Evolutionary conservation across 2,888 invertebrate genomes (phyloP), one percentile per base, ranked within the genome.

Genomic region (Drosophila quinaria): DNA sequence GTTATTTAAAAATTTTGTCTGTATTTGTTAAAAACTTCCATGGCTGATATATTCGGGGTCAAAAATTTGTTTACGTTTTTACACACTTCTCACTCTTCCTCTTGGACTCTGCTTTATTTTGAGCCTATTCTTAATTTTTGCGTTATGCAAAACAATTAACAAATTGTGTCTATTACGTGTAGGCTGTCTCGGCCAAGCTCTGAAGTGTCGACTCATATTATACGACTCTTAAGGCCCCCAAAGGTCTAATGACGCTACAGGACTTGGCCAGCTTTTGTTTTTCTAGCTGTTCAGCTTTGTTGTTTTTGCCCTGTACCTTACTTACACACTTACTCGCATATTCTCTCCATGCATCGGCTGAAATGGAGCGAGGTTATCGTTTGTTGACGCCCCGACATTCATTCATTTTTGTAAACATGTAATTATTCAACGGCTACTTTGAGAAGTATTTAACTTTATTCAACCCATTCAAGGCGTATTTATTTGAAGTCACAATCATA

Each of bases 361-460:
- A 78, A 66, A 51, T 67, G 47, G 74, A 68, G 55, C 59, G 68
- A 60, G 67, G 78, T 47, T 71, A 56, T 52, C 10, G 52, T 17
- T 42, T 29, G 56, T 54, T 33, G 22, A 66, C 72, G 54, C 59
- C 50, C 71, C 64, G 41, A 49, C 56, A 64, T 50, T 78, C 63
- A 67, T 50, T 63, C 65, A 44, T 67, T 54, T 68, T 65, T 49
- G 51, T 69, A 70, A 69, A 68, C 87, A 72, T 78, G 65, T 80
- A 88, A 86, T 88, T 83, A 88, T 66, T 70, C 49, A 69, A 83
- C 51, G 31, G 46, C 52, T 63, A 37, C 50, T 61, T 54, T 50
- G 50, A 33, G 13, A 10, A 15, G 47, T 52, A 39, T 15, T 50
- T 72, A 41, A 19, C 17, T 15, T 17, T 17, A 15, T 33, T 29